Evolutionary conservation across 2,113 vertebrate species (phyloP).

Genomic region (Nothoprocta pentlandii): DNA sequence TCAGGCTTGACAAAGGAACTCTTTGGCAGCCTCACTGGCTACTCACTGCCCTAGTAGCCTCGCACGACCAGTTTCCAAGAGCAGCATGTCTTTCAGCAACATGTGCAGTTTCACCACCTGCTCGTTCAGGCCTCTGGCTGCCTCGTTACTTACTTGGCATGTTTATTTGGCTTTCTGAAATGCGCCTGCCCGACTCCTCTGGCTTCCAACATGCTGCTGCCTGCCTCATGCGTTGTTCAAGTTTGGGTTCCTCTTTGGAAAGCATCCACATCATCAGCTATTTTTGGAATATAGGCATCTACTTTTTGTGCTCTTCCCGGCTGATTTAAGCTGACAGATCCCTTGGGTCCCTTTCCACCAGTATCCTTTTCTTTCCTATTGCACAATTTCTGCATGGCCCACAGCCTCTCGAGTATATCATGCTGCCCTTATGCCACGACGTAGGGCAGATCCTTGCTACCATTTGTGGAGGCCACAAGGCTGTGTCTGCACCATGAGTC

Average conservation of each 20-base stretch:
- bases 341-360: background rate
- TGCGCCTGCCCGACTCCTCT: background rate
- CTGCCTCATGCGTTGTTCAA: background rate
- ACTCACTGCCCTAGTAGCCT: background rate
- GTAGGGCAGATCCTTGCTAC: background rate
- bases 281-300: conserved; percentile 42
- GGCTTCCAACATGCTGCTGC: conserved; percentile 30
- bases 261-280: background rate
- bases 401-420: background rate
- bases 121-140: background rate
- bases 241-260: conserved; percentile 30
- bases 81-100: background rate
- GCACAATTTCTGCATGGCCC: background rate
- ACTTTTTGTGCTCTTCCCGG: background rate
- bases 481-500: rapidly evolving
- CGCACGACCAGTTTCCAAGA: background rate
- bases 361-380: background rate
- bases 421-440: rapidly evolving
- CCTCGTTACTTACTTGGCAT: rapidly evolving
- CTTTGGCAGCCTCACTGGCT: background rate
- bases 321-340: background rate
- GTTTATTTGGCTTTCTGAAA: background rate
- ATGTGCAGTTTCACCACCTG: conserved; percentile 27
- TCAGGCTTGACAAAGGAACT: background rate
- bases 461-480: background rate